Percentiles rank a stretch among this genome's conserved stretches.
phyloP scores from a whole-genome alignment of 2,797 vertebrate species.

The Thunnus albacares region DNA sequence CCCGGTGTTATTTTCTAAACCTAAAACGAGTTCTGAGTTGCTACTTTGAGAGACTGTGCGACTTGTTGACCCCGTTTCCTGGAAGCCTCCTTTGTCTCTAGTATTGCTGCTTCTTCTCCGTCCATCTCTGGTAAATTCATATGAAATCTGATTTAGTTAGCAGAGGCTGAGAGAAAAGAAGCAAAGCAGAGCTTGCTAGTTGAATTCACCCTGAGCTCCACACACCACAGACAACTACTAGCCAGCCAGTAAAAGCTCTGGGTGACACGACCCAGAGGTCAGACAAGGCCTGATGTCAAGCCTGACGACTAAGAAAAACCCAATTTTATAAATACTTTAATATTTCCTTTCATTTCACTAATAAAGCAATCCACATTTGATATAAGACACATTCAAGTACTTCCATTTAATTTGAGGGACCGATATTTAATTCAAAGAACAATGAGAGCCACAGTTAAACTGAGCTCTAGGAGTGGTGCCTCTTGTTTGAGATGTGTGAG shows the following conservation, averaged over 20 bases:
- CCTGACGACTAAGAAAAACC: conserved; percentile 45
- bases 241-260: conserved; percentile 42
- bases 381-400: conserved; percentile 85
- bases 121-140: conserved; percentile 42
- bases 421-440: conserved; percentile 67
- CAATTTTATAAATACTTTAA: conserved; percentile 76
- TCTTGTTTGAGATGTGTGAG: conserved; percentile 31
- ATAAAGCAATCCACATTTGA: conserved; percentile 74
- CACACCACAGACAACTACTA: conserved; percentile 53
- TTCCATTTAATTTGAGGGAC: conserved; percentile 78
- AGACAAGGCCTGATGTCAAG: conserved; percentile 34
- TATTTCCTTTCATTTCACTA: conserved; percentile 64
- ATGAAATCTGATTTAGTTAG: conserved; percentile 35
- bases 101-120: conserved; percentile 44
- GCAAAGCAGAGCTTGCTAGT: conserved; percentile 29
- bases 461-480: conserved; percentile 59
- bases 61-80: conserved; percentile 26
- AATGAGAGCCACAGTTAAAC: conserved; percentile 57
- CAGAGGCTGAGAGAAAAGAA: conserved; percentile 50
- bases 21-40: not conserved
- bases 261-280: conserved; percentile 26
- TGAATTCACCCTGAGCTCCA: conserved; percentile 58
- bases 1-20: not conserved
- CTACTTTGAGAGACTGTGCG: not conserved
- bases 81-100: conserved; percentile 5